Conservation (phyloP, 2,797 vertebrate species). For the Anniella stebbinsi region DNA sequence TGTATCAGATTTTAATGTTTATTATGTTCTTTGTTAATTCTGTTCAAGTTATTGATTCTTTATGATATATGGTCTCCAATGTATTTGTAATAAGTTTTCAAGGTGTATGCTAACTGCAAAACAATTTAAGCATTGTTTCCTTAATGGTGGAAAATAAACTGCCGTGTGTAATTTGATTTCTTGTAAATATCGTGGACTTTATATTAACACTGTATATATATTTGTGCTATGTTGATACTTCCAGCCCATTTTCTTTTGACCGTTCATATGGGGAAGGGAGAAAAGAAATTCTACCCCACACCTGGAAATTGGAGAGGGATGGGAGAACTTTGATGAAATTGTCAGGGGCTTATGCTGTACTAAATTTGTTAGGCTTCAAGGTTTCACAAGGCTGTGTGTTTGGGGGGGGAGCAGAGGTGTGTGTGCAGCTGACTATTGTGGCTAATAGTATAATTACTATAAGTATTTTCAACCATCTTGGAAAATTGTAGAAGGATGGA, state of each 20-base stretch:
- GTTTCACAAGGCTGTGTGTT: neutral
- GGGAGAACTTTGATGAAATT: neutral
- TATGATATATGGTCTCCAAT: neutral
- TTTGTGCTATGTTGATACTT: neutral
- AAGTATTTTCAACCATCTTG: neutral
- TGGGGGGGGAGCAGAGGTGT: too few species aligned
- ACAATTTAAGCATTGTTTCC: fast-evolving
- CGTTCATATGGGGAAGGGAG: neutral
- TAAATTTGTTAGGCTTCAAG: neutral
- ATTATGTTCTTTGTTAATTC: slow-evolving; percentile 46
- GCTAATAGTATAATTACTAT: neutral
- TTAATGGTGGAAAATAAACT: neutral
- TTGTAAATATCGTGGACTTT: neutral
- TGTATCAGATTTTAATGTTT: slow-evolving; percentile 54
- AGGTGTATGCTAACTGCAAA: neutral
- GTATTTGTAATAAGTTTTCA: neutral
- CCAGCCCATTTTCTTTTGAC: neutral
- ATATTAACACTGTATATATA: neutral
- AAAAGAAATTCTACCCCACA: neutral
- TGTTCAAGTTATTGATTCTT: slow-evolving; percentile 24
- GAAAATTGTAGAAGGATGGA: neutral
- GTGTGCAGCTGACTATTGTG: neutral
- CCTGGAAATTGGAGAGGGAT: neutral
- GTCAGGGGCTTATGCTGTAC: neutral
- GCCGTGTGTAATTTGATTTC: neutral